Evolutionary conservation across 2,797 vertebrate species (phyloP), one percentile per base, ranked within the genome.

Genomic region (Psittacula echo): DNA sequence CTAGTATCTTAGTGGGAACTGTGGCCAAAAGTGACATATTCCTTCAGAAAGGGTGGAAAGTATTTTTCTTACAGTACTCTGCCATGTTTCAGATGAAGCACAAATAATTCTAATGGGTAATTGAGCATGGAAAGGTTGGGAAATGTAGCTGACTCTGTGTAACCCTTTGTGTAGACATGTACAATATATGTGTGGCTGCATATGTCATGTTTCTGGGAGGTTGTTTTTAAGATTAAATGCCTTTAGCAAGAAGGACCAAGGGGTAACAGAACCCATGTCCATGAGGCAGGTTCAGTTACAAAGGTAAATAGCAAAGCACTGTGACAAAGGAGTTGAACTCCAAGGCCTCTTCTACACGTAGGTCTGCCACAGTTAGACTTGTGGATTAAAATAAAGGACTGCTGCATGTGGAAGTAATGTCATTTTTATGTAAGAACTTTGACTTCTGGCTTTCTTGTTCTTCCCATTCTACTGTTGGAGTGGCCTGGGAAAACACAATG

Each of bases 361-460:
- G 50, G 6, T 66, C 34, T 79, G 10, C 54, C 80, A 51, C 27
- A 51, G 29, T 30, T 15, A 70, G 53, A 24, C 17, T 66, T 60
- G 27, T 51, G 56, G 42, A 58, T 72, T 85, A 79, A 67, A 91
- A 58, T 39, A 58, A 77, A 73, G 32, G 20, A 87, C 73, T 81
- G 53, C 32, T 93, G 45, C 44, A 32, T 29, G n/a, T 91, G 56
- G 66, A 89, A 91, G 51, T 32, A 81, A 37, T 48, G 34, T 34
- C 3, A 51, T 80, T 88, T 91, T 91, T 88, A 64, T 64, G 23
- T 45, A 79, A 86, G 75, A 53, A 67, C n/a, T 87, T 94, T 78
- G 81, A 74, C 73, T 93, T 92, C 45, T 86, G 64, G 10, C 74
- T 93, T 87, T 37, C 72, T 93, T 50, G 13, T 77, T 84, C 68